Base-by-base conservation (phyloP, 2,888 invertebrate genomes). In the Chouioia cunea region DNA sequence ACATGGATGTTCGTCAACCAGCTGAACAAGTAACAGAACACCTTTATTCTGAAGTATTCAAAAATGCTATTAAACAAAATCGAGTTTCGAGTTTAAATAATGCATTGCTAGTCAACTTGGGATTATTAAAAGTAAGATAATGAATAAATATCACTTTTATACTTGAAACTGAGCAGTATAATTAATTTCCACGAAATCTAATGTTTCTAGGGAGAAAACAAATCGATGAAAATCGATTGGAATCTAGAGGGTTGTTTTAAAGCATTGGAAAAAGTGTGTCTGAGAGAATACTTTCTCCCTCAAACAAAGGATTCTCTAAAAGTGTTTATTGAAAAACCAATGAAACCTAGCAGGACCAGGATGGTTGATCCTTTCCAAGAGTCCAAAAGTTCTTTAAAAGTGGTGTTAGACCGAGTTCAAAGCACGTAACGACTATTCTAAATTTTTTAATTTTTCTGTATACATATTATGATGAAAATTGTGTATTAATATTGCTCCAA, bases 41-140 rank as follows among this genome's bases (percentile, higher is more conserved):
- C 70, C 80, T 91, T 57, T 90, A 84, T 77, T 83, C 86, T 56
- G 86, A 88, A 62, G 80, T 92, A 69, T 91, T 90, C 78, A 82
- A 85, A 4, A 85, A 88, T 77, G 87, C 89, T 0, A 78, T 88
- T 14, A 79, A 76, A 70, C 83, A 87, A 50, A 85, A 88, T 23
- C 84, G 88, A 73, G 80, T 87, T 6, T 88, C 91, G 76, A 76
- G 87, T 18, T 85, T 92, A 4, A 90, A 91, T 44, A 93, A 94
- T 81, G 83, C 87, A 4, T 81, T 93, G 76, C 86, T 94, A 20
- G 87, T 91, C 0, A 89, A 90, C 60, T 83, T 93, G 15, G 91
- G 91, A 0, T 86, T 94, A 3, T 89, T 94, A 50, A 94, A 94
- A 89, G 93, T 93, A 84, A 79, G 78, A 76, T 10, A 57, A 67